phyloP scores from a whole-genome alignment of 2,113 vertebrate species.

The Brachirus orientalis region DNA sequence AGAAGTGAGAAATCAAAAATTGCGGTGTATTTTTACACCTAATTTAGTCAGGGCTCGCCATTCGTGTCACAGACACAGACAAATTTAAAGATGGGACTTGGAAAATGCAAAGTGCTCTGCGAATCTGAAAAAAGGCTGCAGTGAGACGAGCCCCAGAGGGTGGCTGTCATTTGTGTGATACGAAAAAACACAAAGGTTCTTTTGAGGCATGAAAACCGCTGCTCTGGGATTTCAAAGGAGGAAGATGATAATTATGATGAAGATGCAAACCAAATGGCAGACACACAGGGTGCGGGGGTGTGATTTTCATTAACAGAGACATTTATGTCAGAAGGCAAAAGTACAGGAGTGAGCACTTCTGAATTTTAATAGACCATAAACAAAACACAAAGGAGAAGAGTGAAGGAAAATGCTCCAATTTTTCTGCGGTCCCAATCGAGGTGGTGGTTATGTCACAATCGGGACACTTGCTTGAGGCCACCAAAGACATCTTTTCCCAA shows the following conservation, averaged over 20 bases:
- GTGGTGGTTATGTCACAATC: slow-evolving; percentile 45
- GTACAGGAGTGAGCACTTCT: slow-evolving; percentile 8
- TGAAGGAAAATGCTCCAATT: slow-evolving; percentile 9
- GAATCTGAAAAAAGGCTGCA: slow-evolving; percentile 40
- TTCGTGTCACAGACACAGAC: neutral
- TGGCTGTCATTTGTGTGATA: slow-evolving; percentile 39
- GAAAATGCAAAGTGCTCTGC: slow-evolving; percentile 19
- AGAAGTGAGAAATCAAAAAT: slow-evolving; percentile 32
- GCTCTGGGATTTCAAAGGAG: slow-evolving; percentile 30
- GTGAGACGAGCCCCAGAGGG: slow-evolving; percentile 41
- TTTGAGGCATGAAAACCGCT: slow-evolving; percentile 45
- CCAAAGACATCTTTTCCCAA: neutral
- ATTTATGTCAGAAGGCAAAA: slow-evolving; percentile 36
- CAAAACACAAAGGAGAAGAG: slow-evolving; percentile 14
- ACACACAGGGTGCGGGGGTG: neutral
- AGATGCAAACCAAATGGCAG: slow-evolving; percentile 24
- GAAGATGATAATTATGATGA: slow-evolving; percentile 32
- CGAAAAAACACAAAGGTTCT: slow-evolving; percentile 37
- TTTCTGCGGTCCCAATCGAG: slow-evolving; percentile 32
- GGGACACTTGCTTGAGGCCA: slow-evolving; percentile 46
- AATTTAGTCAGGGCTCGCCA: slow-evolving; percentile 6
- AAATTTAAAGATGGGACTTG: slow-evolving; percentile 36
- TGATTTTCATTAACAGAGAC: slow-evolving; percentile 39
- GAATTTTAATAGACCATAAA: slow-evolving; percentile 41
- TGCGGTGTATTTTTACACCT: slow-evolving; percentile 23